Evolutionary conservation across 1,140 invertebrate species (phyloP), one percentile per base, ranked within the genome.

Genomic region (Pantala flavescens): DNA sequence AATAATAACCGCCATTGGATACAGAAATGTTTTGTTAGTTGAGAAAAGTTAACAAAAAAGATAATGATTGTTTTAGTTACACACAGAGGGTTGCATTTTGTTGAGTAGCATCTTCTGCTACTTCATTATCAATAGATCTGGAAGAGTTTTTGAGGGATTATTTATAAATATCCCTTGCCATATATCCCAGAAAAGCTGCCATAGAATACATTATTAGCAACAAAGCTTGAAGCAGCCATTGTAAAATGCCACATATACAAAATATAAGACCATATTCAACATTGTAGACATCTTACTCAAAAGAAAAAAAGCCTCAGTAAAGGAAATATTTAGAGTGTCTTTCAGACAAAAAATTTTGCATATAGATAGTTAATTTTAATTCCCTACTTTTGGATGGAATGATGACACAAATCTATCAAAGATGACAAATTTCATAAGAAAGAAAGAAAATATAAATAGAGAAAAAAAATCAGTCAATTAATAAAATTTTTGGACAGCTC

Each of bases 181-280:
- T 63, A 19, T 63, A 63, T 63, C 49, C 49, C 49, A 63, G n/a
- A 63, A 63, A 63, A 63, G 49, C 49, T 63, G 49, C 49, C 49
- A 63, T 63, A 7, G 49, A 63, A 63, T 63, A 63, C 49, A 63
- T 63, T 19, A 63, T 63, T 16, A 21, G 49, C 49, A 63, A 63
- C n/a, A 19, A 63, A 63, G 49, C 49, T 63, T 63, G 5, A 63
- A 63, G 49, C 14, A 63, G 49, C 49, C 49, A 63, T 63, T 63
- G 49, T 63, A 21, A 63, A 63, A 63, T 14, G 49, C 49, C 3
- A 63, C 3, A 63, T 21, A 21, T 19, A 63, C n/a, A 63, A 19
- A 63, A 63, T 63, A 36, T 36, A 5, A 5, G 2, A 36, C 28
- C 28, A 5, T 36, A 5, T 9, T 36, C 28, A 36, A 7, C 12